Base-by-base conservation (phyloP, 53 echinoderm and acorn worm genomes). In the Pentamera pediparva region DNA sequence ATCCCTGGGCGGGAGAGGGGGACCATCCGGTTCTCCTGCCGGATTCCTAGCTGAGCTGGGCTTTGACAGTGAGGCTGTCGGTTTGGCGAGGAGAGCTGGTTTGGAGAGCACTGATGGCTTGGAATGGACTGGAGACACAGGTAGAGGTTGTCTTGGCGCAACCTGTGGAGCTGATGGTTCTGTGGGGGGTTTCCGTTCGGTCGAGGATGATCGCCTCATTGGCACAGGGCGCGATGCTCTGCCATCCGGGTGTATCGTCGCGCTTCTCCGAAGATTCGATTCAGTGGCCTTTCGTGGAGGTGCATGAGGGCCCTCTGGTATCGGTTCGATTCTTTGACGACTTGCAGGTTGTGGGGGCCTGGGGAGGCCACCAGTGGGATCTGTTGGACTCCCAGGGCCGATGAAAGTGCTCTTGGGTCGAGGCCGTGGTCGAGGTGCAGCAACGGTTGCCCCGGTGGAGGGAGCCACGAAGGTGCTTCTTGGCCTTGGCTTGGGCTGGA, bases 351-450 rank as follows among this genome's bases (percentile, higher is more conserved):
- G 30, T 9, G 67, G 67, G 30, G 67, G 43, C 28, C 8, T 12
- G 2, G 25, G 40, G 18, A 30, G 24, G 12, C 21, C 15, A 1
- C 41, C 22, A 8, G 40, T 41, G n/a, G 4, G 24, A 24, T n/a
- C 21, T 19, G 18, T 24, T 24, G 34, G 6, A 24, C 67, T 43
- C 4, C 67, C 48, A 39, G 27, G 27, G 3, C 19, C 32, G 7
- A 83, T 35, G 18, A 83, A 25, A 19, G 77, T 37, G 38, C 91
- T 91, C 24, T 86, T 47, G 4, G 86, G 86, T 51, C 86, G 61
- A 35, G 91, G 83, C 36, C 83, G 74, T 32, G 86, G 91, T 19
- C 72, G 70, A 29, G 83, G 79, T 6, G 90, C 79, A 35, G 75
- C 82, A 50, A 52, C 63, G 2, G 54, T 45, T 18, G 49, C 50